Percentiles rank a stretch among this genome's conserved stretches.
Conservation (phyloP, 2,113 vertebrate species). For the Bujurquina vittata region DNA sequence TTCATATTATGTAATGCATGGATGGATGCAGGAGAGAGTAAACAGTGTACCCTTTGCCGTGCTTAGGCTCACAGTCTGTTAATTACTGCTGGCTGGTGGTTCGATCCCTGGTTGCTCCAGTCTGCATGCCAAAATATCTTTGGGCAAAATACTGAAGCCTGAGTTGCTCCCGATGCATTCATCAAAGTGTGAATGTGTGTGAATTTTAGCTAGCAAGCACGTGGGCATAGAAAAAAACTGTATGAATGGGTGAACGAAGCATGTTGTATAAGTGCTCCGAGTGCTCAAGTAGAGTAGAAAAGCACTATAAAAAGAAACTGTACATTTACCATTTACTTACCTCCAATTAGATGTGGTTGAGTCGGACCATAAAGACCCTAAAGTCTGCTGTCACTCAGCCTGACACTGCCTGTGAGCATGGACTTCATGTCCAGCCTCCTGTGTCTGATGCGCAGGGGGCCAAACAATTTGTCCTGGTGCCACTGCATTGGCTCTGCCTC, state of each 20-base stretch:
- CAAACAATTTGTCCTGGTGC: slow-evolving; percentile 30
- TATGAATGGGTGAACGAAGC: no score
- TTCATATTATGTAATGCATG: background rate
- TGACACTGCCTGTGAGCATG: background rate
- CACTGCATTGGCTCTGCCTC: slow-evolving; percentile 14
- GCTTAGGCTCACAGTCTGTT: background rate
- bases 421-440: background rate
- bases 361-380: background rate
- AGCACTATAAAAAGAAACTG: no score
- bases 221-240: no score
- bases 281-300: no score
- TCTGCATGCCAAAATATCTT: no score
- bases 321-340: no score
- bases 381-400: background rate
- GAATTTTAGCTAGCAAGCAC: no score
- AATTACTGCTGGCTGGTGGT: background rate
- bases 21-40: background rate
- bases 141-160: no score
- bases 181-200: no score
- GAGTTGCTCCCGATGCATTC: no score
- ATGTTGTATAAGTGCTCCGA: no score
- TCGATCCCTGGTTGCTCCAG: no score
- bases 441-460: slow-evolving; percentile 22
- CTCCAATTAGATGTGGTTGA: background rate
- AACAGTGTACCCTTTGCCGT: background rate